Evolutionary conservation across 2,888 invertebrate genomes (phyloP), one percentile per base, ranked within the genome.

Genomic region (Apotomis capreana): DNA sequence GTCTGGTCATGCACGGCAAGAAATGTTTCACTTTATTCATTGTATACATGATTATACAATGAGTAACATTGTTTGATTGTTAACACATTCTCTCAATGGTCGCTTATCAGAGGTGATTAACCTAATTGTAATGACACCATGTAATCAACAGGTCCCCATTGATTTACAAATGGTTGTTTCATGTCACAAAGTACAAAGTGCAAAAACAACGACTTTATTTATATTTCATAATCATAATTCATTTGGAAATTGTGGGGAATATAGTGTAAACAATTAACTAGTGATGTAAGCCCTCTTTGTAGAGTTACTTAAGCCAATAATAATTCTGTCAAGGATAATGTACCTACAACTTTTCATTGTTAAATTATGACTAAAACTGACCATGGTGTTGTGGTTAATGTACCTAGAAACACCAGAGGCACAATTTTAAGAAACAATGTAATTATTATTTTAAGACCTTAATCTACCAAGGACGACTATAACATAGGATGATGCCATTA

Each of bases 81-180:
- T 67, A 61, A 67, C 54, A 58, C 40, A 51, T 36, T 52, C 62
- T 68, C 52, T 52, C n/a, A 44, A 54, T 55, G 46, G 54, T 68
- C n/a, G 26, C 26, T 71, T 71, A 71, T 71, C 71, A 72, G 58
- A 72, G 74, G 77, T 79, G 75, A 78, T 78, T 79, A 76, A 74
- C 77, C 76, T 78, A 79, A 79, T 79, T 76, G 74, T 73, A 73
- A 73, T 76, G 74, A 76, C 72, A 76, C 76, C 76, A 73, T 73
- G 70, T 77, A 77, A 76, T 76, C 61, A 78, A 77, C 76, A 69
- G 69, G 77, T 76, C 59, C 76, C 78, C 76, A 79, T 78, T 78
- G 76, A 75, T 75, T 80, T 76, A 74, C 76, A 75, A 78, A 77
- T 75, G 76, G 69, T 75, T 76, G 77, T 75, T 74, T 76, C 74